Conservation (phyloP, 2,113 vertebrate genomes). For the Geothlypis trichas region DNA sequence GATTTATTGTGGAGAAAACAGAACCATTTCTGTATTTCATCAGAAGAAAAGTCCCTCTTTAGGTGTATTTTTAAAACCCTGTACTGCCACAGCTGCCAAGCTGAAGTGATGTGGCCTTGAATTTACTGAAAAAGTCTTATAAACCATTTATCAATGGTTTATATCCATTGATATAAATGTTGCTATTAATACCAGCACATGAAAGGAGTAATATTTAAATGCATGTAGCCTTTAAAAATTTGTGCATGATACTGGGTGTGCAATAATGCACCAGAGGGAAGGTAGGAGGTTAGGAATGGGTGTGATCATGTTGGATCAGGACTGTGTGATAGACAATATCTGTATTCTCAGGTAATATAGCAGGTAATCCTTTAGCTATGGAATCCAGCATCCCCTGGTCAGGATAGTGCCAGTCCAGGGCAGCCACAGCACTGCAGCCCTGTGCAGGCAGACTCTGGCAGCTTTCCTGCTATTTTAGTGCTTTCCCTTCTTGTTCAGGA, state of each 20-base stretch:
- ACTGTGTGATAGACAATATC: not conserved
- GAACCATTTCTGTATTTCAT: not conserved
- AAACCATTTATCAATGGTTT: too few relatives aligned
- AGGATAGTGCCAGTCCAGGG: not conserved
- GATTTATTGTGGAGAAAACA: not conserved
- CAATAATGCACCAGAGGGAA: not conserved
- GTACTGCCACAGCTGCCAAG: not conserved
- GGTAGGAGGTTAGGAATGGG: not conserved
- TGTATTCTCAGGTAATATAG: too few relatives aligned
- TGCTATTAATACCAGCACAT: not conserved
- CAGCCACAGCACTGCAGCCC: not conserved
- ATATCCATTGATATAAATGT: not conserved
- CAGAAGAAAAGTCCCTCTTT: not conserved
- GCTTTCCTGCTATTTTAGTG: not conserved
- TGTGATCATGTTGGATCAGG: not conserved
- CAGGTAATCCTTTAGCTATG: not conserved
- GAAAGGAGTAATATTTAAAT: not conserved
- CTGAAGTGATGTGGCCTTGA: not conserved
- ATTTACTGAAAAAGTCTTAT: too few relatives aligned
- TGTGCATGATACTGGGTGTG: not conserved
- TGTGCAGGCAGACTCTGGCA: not conserved
- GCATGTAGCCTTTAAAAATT: not conserved
- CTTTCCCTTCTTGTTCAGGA: not conserved
- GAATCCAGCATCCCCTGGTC: not conserved
- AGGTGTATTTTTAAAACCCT: not conserved